A percentile compares a stretch with the other conserved stretches of the same genome.
Conservation (phyloP, 2,888 invertebrate genomes). For the Melikaiella ostensackeni region DNA sequence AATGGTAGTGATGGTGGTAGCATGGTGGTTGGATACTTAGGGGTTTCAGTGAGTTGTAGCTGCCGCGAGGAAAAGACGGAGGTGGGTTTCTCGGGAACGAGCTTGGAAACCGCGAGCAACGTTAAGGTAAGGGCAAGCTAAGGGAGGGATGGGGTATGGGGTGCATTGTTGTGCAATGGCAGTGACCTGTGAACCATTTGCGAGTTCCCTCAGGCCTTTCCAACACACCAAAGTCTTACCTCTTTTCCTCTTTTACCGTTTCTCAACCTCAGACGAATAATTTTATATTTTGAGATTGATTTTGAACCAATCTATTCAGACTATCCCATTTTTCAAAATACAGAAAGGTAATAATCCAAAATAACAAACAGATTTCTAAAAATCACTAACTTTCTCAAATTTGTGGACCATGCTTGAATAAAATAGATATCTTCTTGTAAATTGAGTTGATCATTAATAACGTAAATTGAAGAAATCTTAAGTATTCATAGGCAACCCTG, state of each 20-base stretch:
- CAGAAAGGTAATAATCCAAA: too few relatives aligned
- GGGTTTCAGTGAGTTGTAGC: conserved; percentile 53
- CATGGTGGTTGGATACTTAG: conserved; percentile 47
- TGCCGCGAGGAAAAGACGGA: conserved; percentile 43
- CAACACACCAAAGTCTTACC: conserved; percentile 6
- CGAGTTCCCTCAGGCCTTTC: conserved; percentile 61
- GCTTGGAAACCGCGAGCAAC: conserved; percentile 42
- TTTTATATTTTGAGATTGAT: not conserved
- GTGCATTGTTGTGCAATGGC: conserved; percentile 69
- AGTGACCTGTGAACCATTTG: conserved; percentile 69
- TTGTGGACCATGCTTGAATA: too few relatives aligned
- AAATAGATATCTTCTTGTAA: too few relatives aligned
- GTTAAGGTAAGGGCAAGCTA: conserved; percentile 26
- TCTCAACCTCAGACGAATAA: conserved; percentile 31
- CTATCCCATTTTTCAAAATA: too few relatives aligned
- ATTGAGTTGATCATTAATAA: too few relatives aligned
- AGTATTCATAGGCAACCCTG: too few relatives aligned
- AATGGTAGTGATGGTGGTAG: conserved; percentile 46
- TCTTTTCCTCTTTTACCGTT: conserved; percentile 22
- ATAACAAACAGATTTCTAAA: too few relatives aligned
- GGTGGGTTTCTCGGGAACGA: conserved; percentile 24
- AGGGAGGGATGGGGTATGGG: conserved; percentile 10
- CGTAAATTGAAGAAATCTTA: too few relatives aligned
- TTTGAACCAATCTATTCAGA: too few relatives aligned
- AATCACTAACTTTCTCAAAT: too few relatives aligned